Evolutionary conservation across 2,888 invertebrate genomes (phyloP).

Genomic region (Diplazon laetatorius): DNA sequence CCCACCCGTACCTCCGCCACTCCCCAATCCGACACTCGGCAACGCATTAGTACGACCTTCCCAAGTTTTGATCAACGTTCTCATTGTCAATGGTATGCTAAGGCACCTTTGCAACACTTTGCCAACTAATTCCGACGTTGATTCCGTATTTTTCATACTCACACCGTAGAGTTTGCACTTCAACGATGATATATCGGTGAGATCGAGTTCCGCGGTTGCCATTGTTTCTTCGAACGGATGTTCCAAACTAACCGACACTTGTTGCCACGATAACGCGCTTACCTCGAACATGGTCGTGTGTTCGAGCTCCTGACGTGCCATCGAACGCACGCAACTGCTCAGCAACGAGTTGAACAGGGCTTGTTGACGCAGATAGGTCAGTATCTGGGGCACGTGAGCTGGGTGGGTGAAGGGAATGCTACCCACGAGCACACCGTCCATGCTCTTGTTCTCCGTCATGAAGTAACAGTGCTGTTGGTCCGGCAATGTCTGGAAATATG

Average conservation of each 20-base stretch:
- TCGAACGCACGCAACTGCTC: slow-evolving; percentile 93
- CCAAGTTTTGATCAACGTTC: slow-evolving; percentile 94
- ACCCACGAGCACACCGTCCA: slow-evolving; percentile 90
- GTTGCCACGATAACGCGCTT: slow-evolving; percentile 94
- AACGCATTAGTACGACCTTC: slow-evolving; percentile 87
- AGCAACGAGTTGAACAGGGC: slow-evolving; percentile 95
- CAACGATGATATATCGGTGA: slow-evolving; percentile 91
- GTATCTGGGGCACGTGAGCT: slow-evolving; percentile 94
- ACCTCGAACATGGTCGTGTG: slow-evolving; percentile 95
- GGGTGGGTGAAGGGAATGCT: slow-evolving; percentile 97
- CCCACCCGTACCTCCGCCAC: slow-evolving; percentile 85
- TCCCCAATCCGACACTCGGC: slow-evolving; percentile 83
- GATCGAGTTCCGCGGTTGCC: slow-evolving; percentile 95
- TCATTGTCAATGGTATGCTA: slow-evolving; percentile 96
- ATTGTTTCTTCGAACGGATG: slow-evolving; percentile 96
- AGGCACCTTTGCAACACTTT: slow-evolving; percentile 93
- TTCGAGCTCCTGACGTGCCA: slow-evolving; percentile 90
- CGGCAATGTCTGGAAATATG: slow-evolving; percentile 92
- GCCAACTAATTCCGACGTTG: slow-evolving; percentile 84
- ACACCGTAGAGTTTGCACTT: slow-evolving; percentile 89
- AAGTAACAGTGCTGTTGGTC: slow-evolving; percentile 98
- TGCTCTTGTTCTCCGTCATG: slow-evolving; percentile 91
- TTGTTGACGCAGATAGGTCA: slow-evolving; percentile 93
- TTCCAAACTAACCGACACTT: slow-evolving; percentile 94
- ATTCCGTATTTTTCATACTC: slow-evolving; percentile 81